Base-by-base conservation (phyloP, 1,140 invertebrate genomes). In the Euwallacea fornicatus region DNA sequence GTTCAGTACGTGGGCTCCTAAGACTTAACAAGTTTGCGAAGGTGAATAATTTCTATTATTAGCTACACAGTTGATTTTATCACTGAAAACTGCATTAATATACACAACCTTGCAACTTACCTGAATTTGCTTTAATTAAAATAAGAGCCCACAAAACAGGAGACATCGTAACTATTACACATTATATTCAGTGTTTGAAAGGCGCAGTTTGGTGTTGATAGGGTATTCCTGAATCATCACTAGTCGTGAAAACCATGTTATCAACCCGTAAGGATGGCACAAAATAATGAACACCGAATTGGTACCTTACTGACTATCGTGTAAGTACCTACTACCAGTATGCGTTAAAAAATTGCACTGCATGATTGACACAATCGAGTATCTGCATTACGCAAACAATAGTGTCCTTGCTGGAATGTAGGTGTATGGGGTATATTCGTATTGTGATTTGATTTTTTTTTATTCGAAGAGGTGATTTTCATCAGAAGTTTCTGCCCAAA, bases 1-100 rank as follows among this genome's bases (percentile, higher is more conserved):
- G 56, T 76, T 76, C 7, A 67, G 71, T 60, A 71, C 7, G 33
- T 55, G 65, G 66, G 73, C 74, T 65, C 66, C 76, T 33, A 33
- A 33, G 21, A 33, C 21, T 33, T 33, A 33, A 33, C 21, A 33
- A 33, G 21, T 33, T 33, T 33, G 4, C 4, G 21, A 33, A 33
- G 21, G 21, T 33, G 21, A 33, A 33, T 33, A 33, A 33, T 33
- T 33, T 33, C 21, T 50, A 50, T 50, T 50, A 3, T 50, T 10
- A 50, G 46, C 46, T 50, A 6, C 46, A 13, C 21, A 33, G 21
- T 33, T 4, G 21, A 33, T 33, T 33, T 33, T 33, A 33, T 33
- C 21, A 50, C 2, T 50, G 46, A 50, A 50, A 50, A 50, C 2
- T 33, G 21, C 21, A 33, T 33, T 33, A 33, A 33, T 33, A 33